Evolutionary conservation across 2,888 invertebrate species (phyloP).

Genomic region (Epinotia bilunana): DNA sequence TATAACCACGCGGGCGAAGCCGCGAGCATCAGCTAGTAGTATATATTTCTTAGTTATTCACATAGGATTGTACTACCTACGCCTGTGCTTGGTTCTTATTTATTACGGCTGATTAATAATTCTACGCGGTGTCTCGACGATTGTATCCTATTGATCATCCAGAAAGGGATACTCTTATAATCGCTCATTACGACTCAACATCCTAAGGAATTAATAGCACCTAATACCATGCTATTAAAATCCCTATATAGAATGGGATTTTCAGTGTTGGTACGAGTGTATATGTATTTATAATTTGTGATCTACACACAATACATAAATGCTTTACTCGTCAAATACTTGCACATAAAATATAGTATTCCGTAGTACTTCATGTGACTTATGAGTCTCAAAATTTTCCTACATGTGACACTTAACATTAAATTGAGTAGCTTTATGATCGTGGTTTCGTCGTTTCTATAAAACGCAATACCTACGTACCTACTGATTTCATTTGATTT

Average conservation of each 20-base stretch:
- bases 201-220: conserved; percentile 7
- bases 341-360: neutral
- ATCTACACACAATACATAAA: neutral
- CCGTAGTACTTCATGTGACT: too few species aligned
- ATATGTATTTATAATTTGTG: neutral
- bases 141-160: conserved; percentile 39
- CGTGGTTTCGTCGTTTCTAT: too few species aligned
- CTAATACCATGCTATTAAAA: neutral
- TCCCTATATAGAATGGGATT: conserved; percentile 15
- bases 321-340: neutral
- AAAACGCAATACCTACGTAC: too few species aligned
- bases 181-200: conserved; percentile 30
- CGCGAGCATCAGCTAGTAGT: too few species aligned
- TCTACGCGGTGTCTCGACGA: conserved; percentile 23
- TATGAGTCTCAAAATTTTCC: too few species aligned
- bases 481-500: too few species aligned
- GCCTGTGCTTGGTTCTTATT: neutral
- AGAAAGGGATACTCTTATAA: conserved; percentile 38
- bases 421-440: too few species aligned
- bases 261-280: neutral
- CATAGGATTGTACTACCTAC: neutral
- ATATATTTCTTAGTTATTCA: too few species aligned
- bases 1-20: too few species aligned
- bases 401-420: too few species aligned
- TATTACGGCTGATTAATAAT: conserved; percentile 30